These are phyloP conservation scores for Eristalis intricaria DNA, from an alignment of 2,888 invertebrate genomes.

Conservation along the genomic window DNA sequence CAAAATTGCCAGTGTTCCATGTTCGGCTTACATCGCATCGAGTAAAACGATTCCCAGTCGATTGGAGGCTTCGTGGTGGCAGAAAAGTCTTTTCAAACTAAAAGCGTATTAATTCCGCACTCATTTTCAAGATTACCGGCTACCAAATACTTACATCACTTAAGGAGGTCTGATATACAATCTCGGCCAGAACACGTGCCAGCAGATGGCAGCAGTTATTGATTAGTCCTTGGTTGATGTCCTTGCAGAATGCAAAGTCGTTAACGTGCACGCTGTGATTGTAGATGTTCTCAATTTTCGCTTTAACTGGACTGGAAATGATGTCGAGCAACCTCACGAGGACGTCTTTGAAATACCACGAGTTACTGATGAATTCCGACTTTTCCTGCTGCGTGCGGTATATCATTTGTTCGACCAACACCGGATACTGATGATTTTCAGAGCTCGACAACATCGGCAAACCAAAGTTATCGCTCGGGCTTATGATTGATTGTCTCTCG, in stretches of 20 bases:
- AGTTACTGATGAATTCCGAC: conserved; percentile 79
- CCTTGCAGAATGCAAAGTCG: conserved; percentile 78
- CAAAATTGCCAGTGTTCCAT: conserved; percentile 99
- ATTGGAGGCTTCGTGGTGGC: conserved; percentile 88
- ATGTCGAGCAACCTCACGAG: conserved; percentile 91
- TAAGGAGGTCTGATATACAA: conserved; percentile 90
- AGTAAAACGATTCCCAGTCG: conserved; percentile 94
- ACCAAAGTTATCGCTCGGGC: conserved; percentile 87
- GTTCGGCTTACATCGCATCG: conserved; percentile 93
- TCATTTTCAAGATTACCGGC: not conserved
- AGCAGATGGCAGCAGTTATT: conserved; percentile 89
- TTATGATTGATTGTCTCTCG: conserved; percentile 82
- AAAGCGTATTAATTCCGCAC: conserved; percentile 14
- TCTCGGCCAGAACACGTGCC: conserved; percentile 92
- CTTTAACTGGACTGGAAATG: conserved; percentile 89
- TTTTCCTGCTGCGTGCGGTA: conserved; percentile 84
- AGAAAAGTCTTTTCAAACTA: conserved; percentile 80
- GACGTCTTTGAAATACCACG: conserved; percentile 87
- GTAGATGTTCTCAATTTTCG: conserved; percentile 80
- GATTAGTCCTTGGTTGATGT: conserved; percentile 83
- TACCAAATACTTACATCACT: conserved; percentile 83
- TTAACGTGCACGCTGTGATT: conserved; percentile 79
- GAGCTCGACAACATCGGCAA: conserved; percentile 85
- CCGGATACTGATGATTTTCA: conserved; percentile 88
- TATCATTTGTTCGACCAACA: conserved; percentile 90